Percentiles rank a stretch among this genome's conserved stretches.
These are phyloP conservation scores for Cyprinus carpio DNA, from an alignment of 2,113 vertebrate genomes.

Conservation along the genomic window DNA sequence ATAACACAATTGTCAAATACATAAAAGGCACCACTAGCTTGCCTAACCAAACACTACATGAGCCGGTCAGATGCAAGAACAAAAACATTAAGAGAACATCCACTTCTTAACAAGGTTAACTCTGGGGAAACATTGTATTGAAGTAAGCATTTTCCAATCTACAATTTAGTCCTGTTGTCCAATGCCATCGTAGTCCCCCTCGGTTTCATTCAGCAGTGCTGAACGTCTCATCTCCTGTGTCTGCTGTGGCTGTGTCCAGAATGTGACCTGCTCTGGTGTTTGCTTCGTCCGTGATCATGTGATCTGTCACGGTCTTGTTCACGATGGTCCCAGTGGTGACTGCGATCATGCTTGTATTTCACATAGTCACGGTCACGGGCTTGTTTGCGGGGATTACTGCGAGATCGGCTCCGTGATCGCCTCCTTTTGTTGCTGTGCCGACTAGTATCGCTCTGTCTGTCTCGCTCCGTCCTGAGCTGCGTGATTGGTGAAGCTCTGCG, in stretches of 20 bases:
- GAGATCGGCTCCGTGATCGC: conserved; percentile 82
- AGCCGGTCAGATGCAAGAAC: conserved; percentile 21
- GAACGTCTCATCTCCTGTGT: conserved; percentile 82
- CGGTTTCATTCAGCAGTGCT: background rate
- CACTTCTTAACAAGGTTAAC: conserved; percentile 2
- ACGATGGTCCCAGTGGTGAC: conserved; percentile 85
- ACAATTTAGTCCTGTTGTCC: background rate
- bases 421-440: conserved; percentile 90
- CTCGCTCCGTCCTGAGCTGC: conserved; percentile 82
- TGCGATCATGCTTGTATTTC: conserved; percentile 88
- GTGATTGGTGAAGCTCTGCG: conserved; percentile 75
- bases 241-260: conserved; percentile 83
- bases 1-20: conserved; percentile 51
- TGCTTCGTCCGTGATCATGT: conserved; percentile 87
- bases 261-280: conserved; percentile 86
- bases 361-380: conserved; percentile 65
- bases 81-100: background rate
- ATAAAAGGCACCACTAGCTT: conserved; percentile 26
- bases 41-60: conserved; percentile 10
- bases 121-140: background rate
- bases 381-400: conserved; percentile 84
- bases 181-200: background rate
- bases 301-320: conserved; percentile 82
- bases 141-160: conserved; percentile 5
- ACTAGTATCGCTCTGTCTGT: conserved; percentile 82